Evolutionary conservation across 1,140 invertebrate genomes (phyloP).

Genomic region (Aphelenchoides besseyi): DNA sequence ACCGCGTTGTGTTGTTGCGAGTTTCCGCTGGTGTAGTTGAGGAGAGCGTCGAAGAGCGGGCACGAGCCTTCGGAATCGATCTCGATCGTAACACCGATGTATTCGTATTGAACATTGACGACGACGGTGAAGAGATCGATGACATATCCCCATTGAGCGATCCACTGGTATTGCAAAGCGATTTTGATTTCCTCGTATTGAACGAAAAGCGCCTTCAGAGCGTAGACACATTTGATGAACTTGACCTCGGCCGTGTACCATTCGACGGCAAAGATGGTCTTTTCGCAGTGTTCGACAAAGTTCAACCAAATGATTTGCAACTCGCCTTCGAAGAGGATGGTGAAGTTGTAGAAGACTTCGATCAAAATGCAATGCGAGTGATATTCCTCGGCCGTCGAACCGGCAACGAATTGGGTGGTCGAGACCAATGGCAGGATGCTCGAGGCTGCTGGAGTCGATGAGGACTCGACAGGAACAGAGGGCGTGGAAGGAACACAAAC

Average conservation of each 20-base stretch:
- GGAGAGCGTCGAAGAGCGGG: constrained; percentile 22
- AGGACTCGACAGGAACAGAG: neutral
- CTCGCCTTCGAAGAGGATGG: neutral
- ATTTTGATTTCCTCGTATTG: constrained; percentile 21
- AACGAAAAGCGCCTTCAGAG: constrained; percentile 17
- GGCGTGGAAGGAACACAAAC: neutral
- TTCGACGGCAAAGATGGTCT: constrained; percentile 14
- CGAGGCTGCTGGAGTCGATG: neutral
- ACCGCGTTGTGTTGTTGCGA: constrained; percentile 5
- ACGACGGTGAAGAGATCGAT: neutral
- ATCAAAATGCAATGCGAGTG: neutral
- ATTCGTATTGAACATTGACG: constrained; percentile 13
- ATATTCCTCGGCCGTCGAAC: neutral
- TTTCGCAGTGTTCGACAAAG: constrained; percentile 1
- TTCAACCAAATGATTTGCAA: neutral
- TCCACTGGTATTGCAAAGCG: constrained; percentile 12
- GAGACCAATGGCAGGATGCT: neutral
- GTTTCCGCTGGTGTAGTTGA: neutral
- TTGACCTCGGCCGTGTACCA: neutral
- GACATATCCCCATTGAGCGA: constrained; percentile 22
- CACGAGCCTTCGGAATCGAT: constrained; percentile 4
- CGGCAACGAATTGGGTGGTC: neutral
- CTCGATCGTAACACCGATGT: neutral
- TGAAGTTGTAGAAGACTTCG: constrained; percentile 5
- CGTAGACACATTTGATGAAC: constrained; percentile 13